These are phyloP conservation scores for Leontopithecus rosalia DNA, from an alignment of 2,797 vertebrate genomes.

Conservation along the genomic window DNA sequence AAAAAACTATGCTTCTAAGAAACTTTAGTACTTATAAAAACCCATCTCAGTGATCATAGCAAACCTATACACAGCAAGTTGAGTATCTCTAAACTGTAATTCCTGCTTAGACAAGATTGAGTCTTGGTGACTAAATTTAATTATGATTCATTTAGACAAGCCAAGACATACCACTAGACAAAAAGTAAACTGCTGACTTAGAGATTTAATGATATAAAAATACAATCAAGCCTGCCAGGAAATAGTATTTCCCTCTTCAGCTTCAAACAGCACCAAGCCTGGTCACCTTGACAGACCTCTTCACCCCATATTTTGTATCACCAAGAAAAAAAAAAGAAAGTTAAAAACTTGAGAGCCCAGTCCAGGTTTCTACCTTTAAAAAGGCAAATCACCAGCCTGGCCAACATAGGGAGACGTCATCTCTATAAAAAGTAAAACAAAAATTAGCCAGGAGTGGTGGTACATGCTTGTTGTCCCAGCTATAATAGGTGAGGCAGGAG, in stretches of 20 bases:
- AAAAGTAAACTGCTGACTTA: constrained; percentile 78
- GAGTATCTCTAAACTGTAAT: constrained; percentile 52
- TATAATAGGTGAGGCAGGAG: neutral
- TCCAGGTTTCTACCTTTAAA: neutral
- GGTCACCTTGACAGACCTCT: constrained; percentile 39
- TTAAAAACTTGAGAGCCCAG: neutral
- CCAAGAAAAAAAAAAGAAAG: neutral
- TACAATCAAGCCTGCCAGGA: constrained; percentile 69
- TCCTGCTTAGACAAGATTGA: constrained; percentile 81
- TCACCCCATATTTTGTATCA: neutral
- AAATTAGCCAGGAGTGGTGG: neutral
- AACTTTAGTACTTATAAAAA: constrained; percentile 14
- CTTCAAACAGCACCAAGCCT: constrained; percentile 46
- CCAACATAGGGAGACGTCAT: neutral
- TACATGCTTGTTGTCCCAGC: neutral
- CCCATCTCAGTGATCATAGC: neutral
- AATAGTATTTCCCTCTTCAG: constrained; percentile 53
- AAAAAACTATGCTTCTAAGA: neutral
- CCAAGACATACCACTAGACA: constrained; percentile 75
- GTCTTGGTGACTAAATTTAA: constrained; percentile 75
- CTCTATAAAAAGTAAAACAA: neutral
- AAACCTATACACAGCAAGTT: neutral
- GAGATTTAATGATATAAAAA: constrained; percentile 73
- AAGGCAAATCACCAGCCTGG: neutral
- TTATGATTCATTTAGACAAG: constrained; percentile 84